These are phyloP conservation scores for Dallia pectoralis DNA, from an alignment of 2,797 vertebrate genomes.

Conservation along the genomic window DNA sequence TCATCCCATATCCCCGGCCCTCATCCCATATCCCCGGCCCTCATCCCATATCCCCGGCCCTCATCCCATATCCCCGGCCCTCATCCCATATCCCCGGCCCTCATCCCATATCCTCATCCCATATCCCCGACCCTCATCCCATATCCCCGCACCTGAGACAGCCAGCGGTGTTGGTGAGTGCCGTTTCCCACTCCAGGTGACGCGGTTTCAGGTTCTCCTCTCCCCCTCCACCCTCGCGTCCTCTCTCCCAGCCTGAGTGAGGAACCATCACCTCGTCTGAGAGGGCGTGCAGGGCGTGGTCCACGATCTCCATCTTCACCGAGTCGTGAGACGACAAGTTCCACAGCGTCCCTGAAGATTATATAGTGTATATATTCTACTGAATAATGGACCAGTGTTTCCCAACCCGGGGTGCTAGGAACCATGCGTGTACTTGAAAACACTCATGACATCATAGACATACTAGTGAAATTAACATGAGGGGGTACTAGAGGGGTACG, in stretches of 20 bases:
- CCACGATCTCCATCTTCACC: slow-evolving; percentile 97
- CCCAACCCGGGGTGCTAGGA: no score
- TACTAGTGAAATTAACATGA: no score
- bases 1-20: no score
- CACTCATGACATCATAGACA: no score
- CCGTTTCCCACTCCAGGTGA: slow-evolving; percentile 91
- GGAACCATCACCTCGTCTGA: slow-evolving; percentile 91
- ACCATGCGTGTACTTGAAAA: no score
- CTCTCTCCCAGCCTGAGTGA: slow-evolving; percentile 90
- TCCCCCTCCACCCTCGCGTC: slow-evolving; percentile 74
- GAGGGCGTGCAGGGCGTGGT: slow-evolving; percentile 88
- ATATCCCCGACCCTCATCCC: slow-evolving; percentile 11
- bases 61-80: no score
- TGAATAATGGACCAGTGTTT: no score
- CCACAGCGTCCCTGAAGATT: slow-evolving; percentile 85
- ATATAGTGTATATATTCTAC: neutral
- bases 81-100: no score
- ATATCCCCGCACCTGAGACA: slow-evolving; percentile 87
- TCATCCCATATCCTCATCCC: no score
- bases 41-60: no score
- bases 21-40: no score
- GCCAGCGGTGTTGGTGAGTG: slow-evolving; percentile 94
- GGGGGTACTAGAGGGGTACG: no score
- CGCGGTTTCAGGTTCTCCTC: slow-evolving; percentile 88
- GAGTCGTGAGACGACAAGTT: slow-evolving; percentile 96